Evolutionary conservation across 2,113 vertebrate species (phyloP).

Genomic region (Cyanoliseus patagonus): DNA sequence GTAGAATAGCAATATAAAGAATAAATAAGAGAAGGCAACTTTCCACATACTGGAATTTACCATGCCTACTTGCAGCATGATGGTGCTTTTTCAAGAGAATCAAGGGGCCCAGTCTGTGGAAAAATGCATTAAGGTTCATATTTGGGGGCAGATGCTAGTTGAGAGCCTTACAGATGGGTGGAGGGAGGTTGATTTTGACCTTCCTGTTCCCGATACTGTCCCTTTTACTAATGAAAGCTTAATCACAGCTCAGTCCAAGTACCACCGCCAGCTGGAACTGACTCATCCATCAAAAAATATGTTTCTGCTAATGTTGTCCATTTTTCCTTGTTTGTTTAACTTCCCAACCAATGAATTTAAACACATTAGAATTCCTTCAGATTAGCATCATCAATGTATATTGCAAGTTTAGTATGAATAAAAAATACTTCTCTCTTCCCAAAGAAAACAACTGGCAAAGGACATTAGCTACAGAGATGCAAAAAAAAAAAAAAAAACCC

Average conservation of each 20-base stretch:
- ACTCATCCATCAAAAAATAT: slow-evolving; percentile 39
- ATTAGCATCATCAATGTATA: background rate
- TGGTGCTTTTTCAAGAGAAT: background rate
- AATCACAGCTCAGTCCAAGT: background rate
- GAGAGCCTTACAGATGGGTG: background rate
- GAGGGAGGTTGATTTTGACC: slow-evolving; percentile 32
- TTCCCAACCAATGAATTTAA: background rate
- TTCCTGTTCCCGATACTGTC: background rate
- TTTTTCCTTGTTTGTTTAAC: background rate
- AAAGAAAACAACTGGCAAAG: background rate
- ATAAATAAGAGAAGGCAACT: background rate
- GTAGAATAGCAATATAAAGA: background rate
- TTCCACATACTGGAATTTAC: background rate
- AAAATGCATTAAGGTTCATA: background rate
- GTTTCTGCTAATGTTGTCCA: background rate
- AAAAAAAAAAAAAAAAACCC: background rate
- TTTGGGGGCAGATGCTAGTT: background rate
- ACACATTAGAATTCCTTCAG: background rate
- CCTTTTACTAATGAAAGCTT: slow-evolving; percentile 1
- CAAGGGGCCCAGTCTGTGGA: background rate
- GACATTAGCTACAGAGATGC: background rate
- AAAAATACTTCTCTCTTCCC: background rate
- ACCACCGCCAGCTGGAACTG: slow-evolving; percentile 21
- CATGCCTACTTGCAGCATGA: background rate
- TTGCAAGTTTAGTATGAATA: background rate